These are phyloP conservation scores for Proisotoma minuta DNA, from an alignment of 2,888 invertebrate genomes.

Conservation along the genomic window DNA sequence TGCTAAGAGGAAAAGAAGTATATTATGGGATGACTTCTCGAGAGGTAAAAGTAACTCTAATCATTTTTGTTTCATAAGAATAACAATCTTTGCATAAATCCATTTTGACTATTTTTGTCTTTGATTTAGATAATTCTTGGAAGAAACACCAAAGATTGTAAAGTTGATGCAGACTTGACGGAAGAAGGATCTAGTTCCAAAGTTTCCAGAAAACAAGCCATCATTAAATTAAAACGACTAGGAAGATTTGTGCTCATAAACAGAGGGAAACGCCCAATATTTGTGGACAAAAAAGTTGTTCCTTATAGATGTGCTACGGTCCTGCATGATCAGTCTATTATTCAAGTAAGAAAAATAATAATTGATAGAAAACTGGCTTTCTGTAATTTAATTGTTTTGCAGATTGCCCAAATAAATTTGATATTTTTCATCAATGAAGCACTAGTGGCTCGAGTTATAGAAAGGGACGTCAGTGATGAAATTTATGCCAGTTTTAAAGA, in stretches of 20 bases:
- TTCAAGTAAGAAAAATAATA: conserved; percentile 64
- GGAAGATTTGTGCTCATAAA: conserved; percentile 94
- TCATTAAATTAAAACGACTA: conserved; percentile 80
- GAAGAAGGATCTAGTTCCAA: conserved; percentile 93
- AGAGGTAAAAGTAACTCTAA: too few species aligned
- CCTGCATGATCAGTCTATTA: conserved; percentile 86
- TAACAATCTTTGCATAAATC: conserved; percentile 1
- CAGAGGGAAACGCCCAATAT: conserved; percentile 89
- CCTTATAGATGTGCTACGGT: conserved; percentile 82
- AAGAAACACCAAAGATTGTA: conserved; percentile 76
- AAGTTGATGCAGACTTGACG: conserved; percentile 86
- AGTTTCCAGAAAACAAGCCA: conserved; percentile 86
- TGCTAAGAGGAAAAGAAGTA: conserved; percentile 83
- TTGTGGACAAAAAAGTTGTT: conserved; percentile 87
- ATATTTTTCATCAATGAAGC: conserved; percentile 42
- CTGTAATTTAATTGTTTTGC: conserved; percentile 12
- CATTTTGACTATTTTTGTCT: conserved; percentile 4
- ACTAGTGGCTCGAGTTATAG: conserved; percentile 10
- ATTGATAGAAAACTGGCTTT: background rate
- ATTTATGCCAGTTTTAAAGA: conserved; percentile 14
- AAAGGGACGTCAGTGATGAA: conserved; percentile 6
- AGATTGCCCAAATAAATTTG: conserved; percentile 40
- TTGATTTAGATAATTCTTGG: conserved; percentile 76
- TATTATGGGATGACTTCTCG: conserved; percentile 89
- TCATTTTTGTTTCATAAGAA: too few species aligned